Base-by-base conservation (phyloP, 2,797 vertebrate genomes). In the Falco columbarius region DNA sequence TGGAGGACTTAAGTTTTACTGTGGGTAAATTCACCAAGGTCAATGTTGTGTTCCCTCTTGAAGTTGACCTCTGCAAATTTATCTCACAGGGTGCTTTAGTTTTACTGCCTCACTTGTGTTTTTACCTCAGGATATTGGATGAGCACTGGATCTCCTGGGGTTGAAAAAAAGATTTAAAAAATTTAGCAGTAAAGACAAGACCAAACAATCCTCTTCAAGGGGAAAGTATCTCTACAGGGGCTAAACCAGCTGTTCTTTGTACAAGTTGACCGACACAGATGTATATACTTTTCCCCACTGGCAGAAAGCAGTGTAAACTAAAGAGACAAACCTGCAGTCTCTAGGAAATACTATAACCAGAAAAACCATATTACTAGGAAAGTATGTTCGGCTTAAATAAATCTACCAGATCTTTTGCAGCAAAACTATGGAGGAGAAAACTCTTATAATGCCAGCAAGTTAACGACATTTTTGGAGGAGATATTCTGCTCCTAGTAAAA, bases 241-340 rank as follows among this genome's bases (percentile, higher is more conserved):
- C 81, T 93, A 83, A 90, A 93, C 0, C 85, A 97, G 91, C 91
- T 94, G 92, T 80, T 94, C 84, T 90, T 84, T 89, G 86, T 93
- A 54, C 76, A 70, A 81, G 67, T 71, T 0, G 10, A 74, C 65
- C 4, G 36, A 77, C 82, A 92, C 42, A 77, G 86, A 95, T 72
- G 74, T 52, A 68, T 86, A 52, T 32, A 65, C n/a, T 86, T 93
- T 76, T 91, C 89, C 80, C 61, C 88, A 90, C 91, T 86, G 80
- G 87, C 90, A 92, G 67, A 92, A 91, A 93, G 61, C 40, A 34
- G 20, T 80, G 77, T 89, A 93, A 95, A 91, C 68, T 29, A 74
- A 75, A 51, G 49, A 94, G 72, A 85, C 68, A 75, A 86, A 54
- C 27, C 58, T 87, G 84, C 51, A 76, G 42, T 51, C 65, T 89